Evolutionary conservation across 2,888 invertebrate genomes (phyloP), one percentile per base, ranked within the genome.

Genomic region (Philereme vetulata): DNA sequence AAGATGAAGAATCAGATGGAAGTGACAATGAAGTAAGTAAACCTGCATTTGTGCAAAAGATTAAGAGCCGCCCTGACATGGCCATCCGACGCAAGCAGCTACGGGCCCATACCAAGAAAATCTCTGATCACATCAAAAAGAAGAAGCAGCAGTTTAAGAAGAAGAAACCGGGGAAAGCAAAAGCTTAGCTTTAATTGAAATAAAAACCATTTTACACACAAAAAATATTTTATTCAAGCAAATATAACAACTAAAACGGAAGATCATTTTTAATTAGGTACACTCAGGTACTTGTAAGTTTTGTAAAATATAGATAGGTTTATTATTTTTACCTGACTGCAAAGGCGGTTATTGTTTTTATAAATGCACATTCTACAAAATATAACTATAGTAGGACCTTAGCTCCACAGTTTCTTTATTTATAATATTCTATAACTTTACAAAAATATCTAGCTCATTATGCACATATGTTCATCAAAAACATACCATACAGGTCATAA

Each of bases 71-170:
- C 64, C 88, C 92, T 33, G 85, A 90, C 62, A 90, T 88, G 79
- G 86, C 89, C 0, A 93, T 92, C 32, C 78, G 92, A 65, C 83
- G 92, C 9, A 93, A 93, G 74, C 92, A 92, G 66, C 81, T 92
- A 1, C 91, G 87, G 71, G 89, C 88, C 4, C 90, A 91, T 66
- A 88, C 86, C 70, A 92, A 92, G 71, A 78, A 83, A 3, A 91
- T 91, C 60, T 90, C 90, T 11, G 88, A 88, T 64, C 87, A 92
- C 75, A 92, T 92, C 11, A 92, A 91, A 64, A 91, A 90, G 67
- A 82, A 88, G 60, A 91, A 88, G 73, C 86, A 84, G 72, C 84
- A 84, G 51, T 77, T 88, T 36, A 86, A 85, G 68, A 90, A 87
- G 74, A 88, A 86, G 68, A 88, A 84, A 64, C 76, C 80, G 55